Percentiles rank a stretch among this genome's conserved stretches.
Evolutionary conservation across 2,113 vertebrate genomes (phyloP).

Genomic region (Cynoglossus semilaevis): DNA sequence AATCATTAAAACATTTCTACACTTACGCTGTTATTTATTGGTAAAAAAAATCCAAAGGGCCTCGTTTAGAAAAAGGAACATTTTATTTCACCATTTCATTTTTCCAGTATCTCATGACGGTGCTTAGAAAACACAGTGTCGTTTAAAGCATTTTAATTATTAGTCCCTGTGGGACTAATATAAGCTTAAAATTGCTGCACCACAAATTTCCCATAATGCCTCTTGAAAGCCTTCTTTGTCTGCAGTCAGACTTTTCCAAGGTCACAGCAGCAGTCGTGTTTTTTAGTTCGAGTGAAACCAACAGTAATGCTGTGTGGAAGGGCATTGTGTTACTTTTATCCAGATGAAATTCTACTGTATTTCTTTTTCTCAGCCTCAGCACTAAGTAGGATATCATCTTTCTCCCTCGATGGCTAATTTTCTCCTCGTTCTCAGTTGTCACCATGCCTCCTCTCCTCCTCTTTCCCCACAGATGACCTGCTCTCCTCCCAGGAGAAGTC

Average conservation of each 20-base stretch:
- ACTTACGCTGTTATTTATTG: too few species aligned
- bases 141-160: background rate
- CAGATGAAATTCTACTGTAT: too few species aligned
- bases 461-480: conserved; percentile 79
- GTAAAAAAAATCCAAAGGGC: too few species aligned
- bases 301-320: too few species aligned
- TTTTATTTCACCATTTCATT: too few species aligned
- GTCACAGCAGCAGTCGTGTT: background rate
- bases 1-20: too few species aligned
- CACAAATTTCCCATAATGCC: background rate
- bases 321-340: too few species aligned
- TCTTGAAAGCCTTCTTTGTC: background rate
- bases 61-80: background rate
- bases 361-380: too few species aligned
- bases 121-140: background rate
- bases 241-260: background rate
- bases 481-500: conserved; percentile 91
- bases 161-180: background rate
- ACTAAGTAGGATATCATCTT: background rate
- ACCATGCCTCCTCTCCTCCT: conserved; percentile 10
- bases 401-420: background rate
- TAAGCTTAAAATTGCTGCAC: background rate
- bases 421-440: background rate
- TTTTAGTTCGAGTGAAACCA: background rate
- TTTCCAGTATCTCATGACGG: background rate